Evolutionary conservation across 2,888 invertebrate genomes (phyloP), one percentile per base, ranked within the genome.

Genomic region (Nesidiocoris tenuis): DNA sequence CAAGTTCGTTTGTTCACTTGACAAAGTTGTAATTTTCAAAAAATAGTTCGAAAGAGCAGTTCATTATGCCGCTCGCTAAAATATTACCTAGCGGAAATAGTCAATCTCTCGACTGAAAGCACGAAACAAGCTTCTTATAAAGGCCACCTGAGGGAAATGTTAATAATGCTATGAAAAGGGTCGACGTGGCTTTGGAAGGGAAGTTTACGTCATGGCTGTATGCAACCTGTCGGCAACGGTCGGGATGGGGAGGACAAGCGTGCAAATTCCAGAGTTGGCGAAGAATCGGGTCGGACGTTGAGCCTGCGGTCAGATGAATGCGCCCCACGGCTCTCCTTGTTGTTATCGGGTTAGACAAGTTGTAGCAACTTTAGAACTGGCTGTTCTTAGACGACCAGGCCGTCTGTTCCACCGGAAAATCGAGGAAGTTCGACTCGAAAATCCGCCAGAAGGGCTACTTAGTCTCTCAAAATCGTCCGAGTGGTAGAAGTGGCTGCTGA

Each of bases 271-370:
- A 39, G 39, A 39, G n/a, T n/a, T 39, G 39, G 39, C 12, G 39
- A 39, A 39, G 39, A 39, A 12, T 18, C 56, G 21, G 56, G 57
- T 55, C 59, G 16, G 9, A 59, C 7, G 7, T 59, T 9, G 63
- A 63, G 63, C n/a, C 67, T 21, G 39, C 12, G 59, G 59, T 21
- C 23, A 22, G 68, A 68, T 55, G 68, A 22, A 39, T 39, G 12
- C 55, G 24, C 23, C 17, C 24, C 18, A 59, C 59, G 59, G 59
- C n/a, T 70, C 70, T 59, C 57, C 22, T 25, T 17, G 59, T 70
- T 70, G 70, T 61, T 70, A 70, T 70, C 70, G 70, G 61, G 70
- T 59, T 70, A 59, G 70, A 70, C 70, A 70, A 70, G 70, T 70
- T 70, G 59, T 12, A 22, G 59, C 21, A 59, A 70, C 70, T 70